Percentiles rank a stretch among this genome's conserved stretches.
phyloP scores from a whole-genome alignment of 2,113 vertebrate genomes.

The Antigone vipio region DNA sequence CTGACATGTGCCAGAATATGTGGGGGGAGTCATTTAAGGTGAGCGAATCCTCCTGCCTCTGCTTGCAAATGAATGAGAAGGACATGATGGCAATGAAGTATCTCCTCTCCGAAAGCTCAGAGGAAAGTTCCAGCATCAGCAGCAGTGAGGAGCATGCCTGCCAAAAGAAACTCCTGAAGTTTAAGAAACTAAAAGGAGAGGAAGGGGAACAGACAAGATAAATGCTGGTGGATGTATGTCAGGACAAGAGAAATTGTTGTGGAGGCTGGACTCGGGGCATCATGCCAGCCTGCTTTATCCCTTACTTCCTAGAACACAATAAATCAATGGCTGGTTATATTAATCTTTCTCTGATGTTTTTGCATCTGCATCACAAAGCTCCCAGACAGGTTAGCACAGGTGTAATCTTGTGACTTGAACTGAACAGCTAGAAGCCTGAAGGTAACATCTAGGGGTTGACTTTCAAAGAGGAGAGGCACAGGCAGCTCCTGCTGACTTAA shows the following conservation, averaged over 20 bases:
- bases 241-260: background rate
- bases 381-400: slow-evolving; percentile 20
- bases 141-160: slow-evolving; percentile 46
- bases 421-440: background rate
- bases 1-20: slow-evolving; percentile 70
- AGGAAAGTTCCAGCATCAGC: slow-evolving; percentile 49
- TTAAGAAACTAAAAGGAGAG: background rate
- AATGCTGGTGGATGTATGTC: background rate
- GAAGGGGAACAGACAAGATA: background rate
- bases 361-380: slow-evolving; percentile 34
- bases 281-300: background rate
- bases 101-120: slow-evolving; percentile 12
- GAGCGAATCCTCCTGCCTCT: slow-evolving; percentile 63
- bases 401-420: slow-evolving; percentile 15
- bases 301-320: slow-evolving; percentile 11
- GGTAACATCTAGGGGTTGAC: background rate
- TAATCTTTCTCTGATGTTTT: slow-evolving; percentile 33
- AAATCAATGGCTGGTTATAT: slow-evolving; percentile 24
- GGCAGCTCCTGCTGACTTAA: slow-evolving; percentile 4
- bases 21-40: slow-evolving; percentile 72
- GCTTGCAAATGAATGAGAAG: slow-evolving; percentile 70
- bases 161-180: slow-evolving; percentile 11
- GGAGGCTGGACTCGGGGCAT: background rate
- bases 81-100: slow-evolving; percentile 51
- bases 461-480: background rate